Evolutionary conservation across 1,140 invertebrate genomes (phyloP).

Genomic region (honey bee (Apis mellifera)): DNA sequence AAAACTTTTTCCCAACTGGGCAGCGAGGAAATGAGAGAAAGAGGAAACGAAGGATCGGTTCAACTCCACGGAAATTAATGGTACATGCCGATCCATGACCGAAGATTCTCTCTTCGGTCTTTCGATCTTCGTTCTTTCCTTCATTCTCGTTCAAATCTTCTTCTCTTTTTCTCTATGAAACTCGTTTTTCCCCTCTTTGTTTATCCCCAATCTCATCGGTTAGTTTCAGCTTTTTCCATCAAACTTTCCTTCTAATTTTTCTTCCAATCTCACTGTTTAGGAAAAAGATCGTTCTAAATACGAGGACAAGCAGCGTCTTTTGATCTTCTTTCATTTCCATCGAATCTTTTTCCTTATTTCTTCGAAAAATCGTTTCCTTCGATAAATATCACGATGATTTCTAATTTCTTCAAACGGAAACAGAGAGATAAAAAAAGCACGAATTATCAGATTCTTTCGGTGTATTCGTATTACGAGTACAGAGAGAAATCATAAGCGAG

Average conservation of each 20-base stretch:
- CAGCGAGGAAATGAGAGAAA: neutral
- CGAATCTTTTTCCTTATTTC: too few relatives aligned
- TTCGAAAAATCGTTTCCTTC: neutral
- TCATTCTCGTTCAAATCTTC: neutral
- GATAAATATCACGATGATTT: conserved; percentile 31
- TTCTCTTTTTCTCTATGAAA: neutral
- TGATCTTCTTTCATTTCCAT: neutral
- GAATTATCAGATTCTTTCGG: conserved; percentile 59
- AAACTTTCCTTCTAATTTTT: neutral
- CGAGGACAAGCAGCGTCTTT: too few relatives aligned
- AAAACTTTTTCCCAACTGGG: conserved; percentile 54
- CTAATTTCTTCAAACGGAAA: neutral
- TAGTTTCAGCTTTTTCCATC: conserved; percentile 2
- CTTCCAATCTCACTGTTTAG: too few relatives aligned
- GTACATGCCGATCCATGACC: conserved; percentile 58
- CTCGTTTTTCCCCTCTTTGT: neutral
- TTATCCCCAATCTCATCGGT: neutral
- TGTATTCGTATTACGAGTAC: conserved; percentile 31
- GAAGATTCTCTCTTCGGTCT: conserved; percentile 56
- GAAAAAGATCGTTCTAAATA: too few relatives aligned
- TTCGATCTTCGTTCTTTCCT: conserved; percentile 29
- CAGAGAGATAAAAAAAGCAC: neutral
- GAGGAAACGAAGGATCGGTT: conserved; percentile 34
- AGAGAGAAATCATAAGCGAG: conserved; percentile 49
- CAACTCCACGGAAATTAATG: conserved; percentile 54